These are phyloP conservation scores for Drosophila lowei DNA, from an alignment of 1,140 invertebrate genomes.

Conservation along the genomic window DNA sequence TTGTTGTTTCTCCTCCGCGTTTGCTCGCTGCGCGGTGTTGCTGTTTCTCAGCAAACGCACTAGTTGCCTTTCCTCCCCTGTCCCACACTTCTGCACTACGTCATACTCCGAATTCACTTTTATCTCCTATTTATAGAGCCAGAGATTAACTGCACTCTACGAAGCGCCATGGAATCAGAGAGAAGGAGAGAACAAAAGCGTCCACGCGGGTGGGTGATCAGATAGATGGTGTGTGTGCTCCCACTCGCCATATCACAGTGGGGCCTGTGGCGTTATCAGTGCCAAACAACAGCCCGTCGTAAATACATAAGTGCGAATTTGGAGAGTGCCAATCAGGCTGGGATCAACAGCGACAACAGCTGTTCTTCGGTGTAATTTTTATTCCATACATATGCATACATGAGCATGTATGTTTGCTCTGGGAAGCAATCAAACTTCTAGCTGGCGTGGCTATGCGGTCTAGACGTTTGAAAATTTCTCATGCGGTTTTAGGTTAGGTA, in stretches of 20 bases:
- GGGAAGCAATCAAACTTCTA: background rate
- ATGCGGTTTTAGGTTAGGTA: background rate
- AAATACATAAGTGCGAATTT: slow-evolving; percentile 50
- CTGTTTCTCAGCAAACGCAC: slow-evolving; percentile 10
- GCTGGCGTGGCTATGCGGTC: slow-evolving; percentile 35
- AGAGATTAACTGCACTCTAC: slow-evolving; percentile 50
- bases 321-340: slow-evolving; percentile 28
- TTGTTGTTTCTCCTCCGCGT: slow-evolving; percentile 16
- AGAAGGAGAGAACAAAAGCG: background rate
- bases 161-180: slow-evolving; percentile 15
- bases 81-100: slow-evolving; percentile 35
- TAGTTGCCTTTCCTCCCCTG: slow-evolving; percentile 20
- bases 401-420: background rate
- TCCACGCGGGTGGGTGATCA: background rate
- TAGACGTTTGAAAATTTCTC: slow-evolving; percentile 4
- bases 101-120: slow-evolving; percentile 62
- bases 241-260: slow-evolving; percentile 8
- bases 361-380: slow-evolving; percentile 1
- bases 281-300: slow-evolving; percentile 48
- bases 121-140: slow-evolving; percentile 66
- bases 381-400: no score
- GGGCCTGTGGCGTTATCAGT: slow-evolving; percentile 50
- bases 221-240: slow-evolving; percentile 7
- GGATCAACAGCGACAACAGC: slow-evolving; percentile 33
- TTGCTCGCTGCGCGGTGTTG: slow-evolving; percentile 31